Evolutionary conservation across 2,888 invertebrate genomes (phyloP), one percentile per base, ranked within the genome.

Genomic region (Nesidiocoris tenuis): DNA sequence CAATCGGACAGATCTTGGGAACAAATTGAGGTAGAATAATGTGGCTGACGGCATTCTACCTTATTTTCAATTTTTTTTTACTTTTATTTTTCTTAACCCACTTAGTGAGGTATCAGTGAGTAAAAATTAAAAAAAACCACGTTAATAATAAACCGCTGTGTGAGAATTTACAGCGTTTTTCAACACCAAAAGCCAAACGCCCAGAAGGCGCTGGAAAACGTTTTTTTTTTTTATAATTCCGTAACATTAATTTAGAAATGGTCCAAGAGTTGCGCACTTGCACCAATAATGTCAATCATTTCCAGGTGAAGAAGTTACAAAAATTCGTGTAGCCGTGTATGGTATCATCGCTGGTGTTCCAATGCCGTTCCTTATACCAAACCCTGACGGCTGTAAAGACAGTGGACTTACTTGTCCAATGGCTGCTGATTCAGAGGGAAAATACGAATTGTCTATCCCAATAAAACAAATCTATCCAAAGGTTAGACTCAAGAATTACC

Each of bases 341-440:
- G 78, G 78, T n/a, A 64, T 65, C n/a, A 77, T 78, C 17, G 76
- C 68, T 18, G 72, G 71, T 21, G 65, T 77, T 17, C 75, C 77
- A 0, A 70, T 78, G 3, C 78, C 78, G 22, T 78, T 77, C 19
- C 25, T 25, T 17, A 39, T 77, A 1, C 77, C 77, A 1, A 77
- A 78, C 61, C 75, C 77, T 0, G 56, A 78, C 56, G 77, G 77
- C 2, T 78, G 78, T 55, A 55, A n/a, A n/a, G 61, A 77, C 23
- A 78, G 77, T 57, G 77, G 77, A 1, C 61, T 78, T 1, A 23
- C 22, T 5, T 78, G 78, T 24, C 78, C 78, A 5, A 21, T 78
- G 21, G 71, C 23, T 17, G 19, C 21, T 18, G 61, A 61, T 19
- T 16, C 63, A 2, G 25, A 74, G n/a, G 56, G 72, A 12, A 74